phyloP scores from a whole-genome alignment of 2,113 vertebrate species.

The Arvicanthis niloticus region DNA sequence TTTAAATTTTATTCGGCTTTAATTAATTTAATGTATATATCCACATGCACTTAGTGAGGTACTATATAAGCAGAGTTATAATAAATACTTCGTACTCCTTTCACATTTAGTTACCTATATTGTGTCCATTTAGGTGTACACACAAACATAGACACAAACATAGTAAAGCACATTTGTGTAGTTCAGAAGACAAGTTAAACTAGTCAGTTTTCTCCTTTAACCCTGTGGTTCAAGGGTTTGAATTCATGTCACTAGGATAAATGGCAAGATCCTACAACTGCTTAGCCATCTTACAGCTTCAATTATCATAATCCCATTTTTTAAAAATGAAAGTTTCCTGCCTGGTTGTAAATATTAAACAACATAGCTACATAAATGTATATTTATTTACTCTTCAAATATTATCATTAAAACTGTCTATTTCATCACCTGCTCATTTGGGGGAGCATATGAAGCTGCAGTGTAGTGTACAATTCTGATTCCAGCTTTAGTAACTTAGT shows the following conservation, averaged over 20 bases:
- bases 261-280: background rate
- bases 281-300: background rate
- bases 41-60: background rate
- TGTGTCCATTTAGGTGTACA: background rate
- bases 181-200: background rate
- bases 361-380: background rate
- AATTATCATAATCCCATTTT: background rate
- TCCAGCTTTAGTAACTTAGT: background rate
- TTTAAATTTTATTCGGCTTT: background rate
- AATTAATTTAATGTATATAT: background rate
- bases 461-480: background rate
- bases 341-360: background rate
- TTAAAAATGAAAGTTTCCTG: background rate
- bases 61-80: background rate
- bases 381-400: conserved; percentile 9
- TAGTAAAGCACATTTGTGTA: background rate
- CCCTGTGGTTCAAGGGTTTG: background rate
- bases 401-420: background rate
- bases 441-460: background rate
- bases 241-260: background rate
- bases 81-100: background rate
- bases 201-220: background rate
- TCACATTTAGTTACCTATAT: background rate
- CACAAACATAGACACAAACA: background rate
- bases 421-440: background rate